Evolutionary conservation across 2,888 invertebrate species (phyloP), one percentile per base, ranked within the genome.

Genomic region (Cantharis lateralis): DNA sequence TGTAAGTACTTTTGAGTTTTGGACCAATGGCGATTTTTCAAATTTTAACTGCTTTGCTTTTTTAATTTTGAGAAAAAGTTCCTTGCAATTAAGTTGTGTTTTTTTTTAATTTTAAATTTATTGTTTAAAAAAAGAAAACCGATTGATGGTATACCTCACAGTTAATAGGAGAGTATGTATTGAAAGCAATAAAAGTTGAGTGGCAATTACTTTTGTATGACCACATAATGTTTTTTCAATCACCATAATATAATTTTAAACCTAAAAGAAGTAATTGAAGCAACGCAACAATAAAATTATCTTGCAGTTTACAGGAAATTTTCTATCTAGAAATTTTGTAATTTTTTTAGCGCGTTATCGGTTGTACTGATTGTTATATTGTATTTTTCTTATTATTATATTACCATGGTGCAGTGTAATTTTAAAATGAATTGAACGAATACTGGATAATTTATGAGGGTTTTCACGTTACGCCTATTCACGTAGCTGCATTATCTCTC

Each of bases 1-100:
- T 72, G 78, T 78, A 73, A 78, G 78, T 78, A 18, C 15, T 48
- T 72, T 77, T 71, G 16, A 62, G 15, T 74, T 28, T 48, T 48
- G 9, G 1, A 32, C 32, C n/a, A 48, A 48, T 7, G 9, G n/a
- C 48, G 7, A 48, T 74, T 28, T 72, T 61, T 15, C 0, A 28
- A 62, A 26, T 18, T 68, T 68, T 62, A 20, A 10, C 13, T 11
- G 32, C 13, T 32, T 32, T 32, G 2, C 0, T 16, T 26, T 66
- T 63, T 26, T 5, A 68, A 15, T 32, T 68, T 28, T 15, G 7
- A 48, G 7, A n/a, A n/a, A n/a, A 3, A 48, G 0, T 26, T 68
- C 28, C 10, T 13, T 15, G 15, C 26, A 26, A 28, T 26, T 68
- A 68, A 15, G 10, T 68, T 11, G 5, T 9, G 15, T 11, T 24